Base-by-base conservation (phyloP, 2,888 invertebrate species). In the Hydriomena furcata region DNA sequence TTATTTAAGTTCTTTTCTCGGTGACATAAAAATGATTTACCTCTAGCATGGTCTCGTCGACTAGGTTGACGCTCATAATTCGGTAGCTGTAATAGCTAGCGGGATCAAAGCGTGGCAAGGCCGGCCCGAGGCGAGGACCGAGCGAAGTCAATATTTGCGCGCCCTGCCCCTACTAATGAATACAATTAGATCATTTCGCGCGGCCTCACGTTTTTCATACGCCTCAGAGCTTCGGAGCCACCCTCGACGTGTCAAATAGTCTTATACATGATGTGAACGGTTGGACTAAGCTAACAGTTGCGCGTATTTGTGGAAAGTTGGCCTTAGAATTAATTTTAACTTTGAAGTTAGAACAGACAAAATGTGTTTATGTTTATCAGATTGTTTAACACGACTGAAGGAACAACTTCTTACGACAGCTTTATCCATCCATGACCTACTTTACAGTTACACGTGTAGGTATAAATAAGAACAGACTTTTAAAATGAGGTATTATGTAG, bases 101-200 rank as follows among this genome's bases (percentile, higher is more conserved):
- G 51, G 60, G 59, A 64, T 64, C 60, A 63, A 60, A 61, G 55
- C 55, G 58, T 60, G 62, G 59, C 61, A 52, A 62, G 61, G 55
- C 58, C 44, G 48, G 71, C 72, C 71, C 68, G 73, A 68, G 72
- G 76, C 73, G 71, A 68, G 73, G 69, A 70, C 65, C 68, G 75
- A 73, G 45, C 73, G 70, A 73, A 71, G 89, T 87, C 86, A 90
- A 90, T 88, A 88, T 90, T 90, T 89, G 89, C 83, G 52, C 76
- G 76, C 76, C 82, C 82, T 78, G 81, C 76, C 83, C 87, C 76
- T 77, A 82, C 89, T 90, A 89, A 90, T 90, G 89, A 90, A 90
- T 87, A 88, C 87, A 89, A 90, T 90, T 89, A 89, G 89, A 90
- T 90, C 89, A 89, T 90, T 90, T 89, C 88, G 76, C 87, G 84